Base-by-base conservation (phyloP, 2,888 invertebrate species). In the Timema podura region DNA sequence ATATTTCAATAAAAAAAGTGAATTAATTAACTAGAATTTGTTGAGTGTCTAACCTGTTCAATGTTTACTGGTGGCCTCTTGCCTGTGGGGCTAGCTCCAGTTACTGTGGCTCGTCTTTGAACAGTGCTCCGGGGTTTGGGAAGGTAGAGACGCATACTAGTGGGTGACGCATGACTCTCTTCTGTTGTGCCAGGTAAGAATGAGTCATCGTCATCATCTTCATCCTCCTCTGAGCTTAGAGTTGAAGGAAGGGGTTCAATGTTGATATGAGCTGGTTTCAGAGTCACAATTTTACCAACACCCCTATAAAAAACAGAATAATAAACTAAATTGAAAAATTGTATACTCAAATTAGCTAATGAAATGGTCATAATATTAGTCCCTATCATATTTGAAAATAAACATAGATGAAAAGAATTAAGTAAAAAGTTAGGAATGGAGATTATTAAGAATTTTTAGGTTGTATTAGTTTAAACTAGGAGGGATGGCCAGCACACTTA, bases 71-170 rank as follows among this genome's bases (percentile, higher is more conserved):
- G 85, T 70, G 89, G 87, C 48, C 87, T 81, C 76, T 85, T 85
- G 74, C 85, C 84, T 13, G 85, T 85, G n/a, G 91, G 89, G 75
- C 88, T 88, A 70, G 88, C 91, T 15, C 96, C 95, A 76, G 95
- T 91, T 74, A 96, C 92, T 1, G 95, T 93, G 76, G 96, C 94
- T 16, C 96, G 85, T 11, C 96, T 86, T 79, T 92, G 92, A 51
- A 91, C 85, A 74, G 90, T 85, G 30, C 89, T 86, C 71, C 91
- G 85, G 9, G 93, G 93, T 80, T 91, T 91, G 5, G 90, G 87
- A 67, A 90, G 88, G 79, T 91, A 91, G 78, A 93, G 82, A 51
- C 92, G 81, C 61, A 83, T 83, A 70, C 78, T 77, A 45, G 77
- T 77, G 8, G 79, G 79, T 15, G 76, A 76, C 10, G 75, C 77